Conservation (phyloP, 2,797 vertebrate species). For the Micropoecilia bifurca region DNA sequence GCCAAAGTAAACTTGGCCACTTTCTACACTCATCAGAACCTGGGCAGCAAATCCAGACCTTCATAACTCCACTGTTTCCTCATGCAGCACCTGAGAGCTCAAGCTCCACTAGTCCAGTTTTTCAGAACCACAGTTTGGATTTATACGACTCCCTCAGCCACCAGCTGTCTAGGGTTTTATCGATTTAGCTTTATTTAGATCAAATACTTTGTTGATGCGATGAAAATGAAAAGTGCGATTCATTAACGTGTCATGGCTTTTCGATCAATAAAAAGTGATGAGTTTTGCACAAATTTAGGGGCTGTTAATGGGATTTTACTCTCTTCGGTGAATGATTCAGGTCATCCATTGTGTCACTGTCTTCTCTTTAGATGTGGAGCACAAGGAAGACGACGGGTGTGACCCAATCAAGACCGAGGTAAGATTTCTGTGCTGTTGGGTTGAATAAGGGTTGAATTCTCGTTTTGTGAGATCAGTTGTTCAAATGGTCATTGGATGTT, state of each 20-base stretch:
- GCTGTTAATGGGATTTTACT: constrained; percentile 42
- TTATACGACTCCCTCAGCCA: constrained; percentile 3
- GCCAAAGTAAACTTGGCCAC: constrained; percentile 77
- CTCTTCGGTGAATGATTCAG: constrained; percentile 63
- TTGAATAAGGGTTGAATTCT: neutral
- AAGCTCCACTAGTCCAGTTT: constrained; percentile 1
- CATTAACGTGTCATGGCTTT: constrained; percentile 38
- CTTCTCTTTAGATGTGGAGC: constrained; percentile 84
- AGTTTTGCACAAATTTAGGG: constrained; percentile 20
- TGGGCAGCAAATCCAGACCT: constrained; percentile 46
- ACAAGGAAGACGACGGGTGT: constrained; percentile 79
- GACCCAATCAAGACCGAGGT: constrained; percentile 82
- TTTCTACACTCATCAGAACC: constrained; percentile 65
- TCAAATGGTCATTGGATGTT: neutral
- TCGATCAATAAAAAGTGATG: constrained; percentile 31
- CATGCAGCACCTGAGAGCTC: constrained; percentile 40
- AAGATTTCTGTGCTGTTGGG: constrained; percentile 60
- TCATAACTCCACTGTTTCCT: constrained; percentile 51
- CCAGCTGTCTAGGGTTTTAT: constrained; percentile 19
- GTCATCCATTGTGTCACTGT: constrained; percentile 66
- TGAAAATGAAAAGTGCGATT: constrained; percentile 13
- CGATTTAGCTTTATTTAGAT: constrained; percentile 34
- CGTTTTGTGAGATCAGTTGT: neutral
- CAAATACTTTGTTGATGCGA: constrained; percentile 18
- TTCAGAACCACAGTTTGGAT: constrained; percentile 1